Conservation (phyloP, 2,797 vertebrate genomes). For the Pseudochromis fuscus region DNA sequence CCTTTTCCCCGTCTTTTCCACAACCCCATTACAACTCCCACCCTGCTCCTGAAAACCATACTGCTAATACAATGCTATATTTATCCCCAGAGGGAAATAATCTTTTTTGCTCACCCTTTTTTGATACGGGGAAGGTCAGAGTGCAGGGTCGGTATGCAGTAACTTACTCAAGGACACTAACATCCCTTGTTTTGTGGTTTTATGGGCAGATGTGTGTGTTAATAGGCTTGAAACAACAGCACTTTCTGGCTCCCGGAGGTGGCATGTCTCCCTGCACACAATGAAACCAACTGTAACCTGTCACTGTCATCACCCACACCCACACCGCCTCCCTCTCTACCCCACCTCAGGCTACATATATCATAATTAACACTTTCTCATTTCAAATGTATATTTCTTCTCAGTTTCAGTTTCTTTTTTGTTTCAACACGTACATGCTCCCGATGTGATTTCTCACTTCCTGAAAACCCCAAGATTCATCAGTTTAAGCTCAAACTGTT, state of each 20-base stretch:
- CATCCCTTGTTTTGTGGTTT: constrained; percentile 14
- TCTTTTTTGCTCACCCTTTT: constrained; percentile 9
- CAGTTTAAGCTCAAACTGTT: constrained; percentile 44
- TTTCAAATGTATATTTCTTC: constrained; percentile 35
- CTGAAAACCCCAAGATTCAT: constrained; percentile 24
- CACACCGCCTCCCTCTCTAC: not conserved
- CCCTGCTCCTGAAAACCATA: constrained; percentile 22
- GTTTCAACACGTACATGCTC: not conserved
- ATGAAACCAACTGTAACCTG: constrained; percentile 37
- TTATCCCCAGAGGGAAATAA: constrained; percentile 42
- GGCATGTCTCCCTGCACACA: constrained; percentile 31
- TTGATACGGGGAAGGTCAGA: constrained; percentile 48
- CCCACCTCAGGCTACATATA: not conserved
- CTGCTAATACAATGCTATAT: constrained; percentile 35
- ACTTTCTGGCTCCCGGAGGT: constrained; percentile 28
- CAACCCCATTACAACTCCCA: constrained; percentile 4
- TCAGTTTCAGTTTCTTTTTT: no score
- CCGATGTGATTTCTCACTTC: constrained; percentile 20
- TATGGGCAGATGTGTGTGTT: constrained; percentile 21
- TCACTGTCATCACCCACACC: constrained; percentile 51
- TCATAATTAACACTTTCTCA: constrained; percentile 52
- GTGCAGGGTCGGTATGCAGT: constrained; percentile 34
- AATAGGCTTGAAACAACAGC: constrained; percentile 34
- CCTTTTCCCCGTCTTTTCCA: constrained; percentile 13
- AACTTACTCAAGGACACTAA: constrained; percentile 35